Conservation (phyloP, 2,888 invertebrate genomes). For the Troides oblongomaculatus region DNA sequence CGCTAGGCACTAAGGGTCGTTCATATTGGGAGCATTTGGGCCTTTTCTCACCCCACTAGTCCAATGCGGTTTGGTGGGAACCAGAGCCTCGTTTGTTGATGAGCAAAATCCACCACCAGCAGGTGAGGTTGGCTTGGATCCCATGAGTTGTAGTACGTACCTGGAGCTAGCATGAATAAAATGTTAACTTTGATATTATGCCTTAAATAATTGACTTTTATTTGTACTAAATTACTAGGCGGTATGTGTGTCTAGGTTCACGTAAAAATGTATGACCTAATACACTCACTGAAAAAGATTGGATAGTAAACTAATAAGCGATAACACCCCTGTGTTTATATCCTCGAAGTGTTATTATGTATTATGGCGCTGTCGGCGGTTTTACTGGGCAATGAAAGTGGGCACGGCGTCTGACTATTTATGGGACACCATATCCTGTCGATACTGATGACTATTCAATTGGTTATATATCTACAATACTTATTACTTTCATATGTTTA, state of each 20-base stretch:
- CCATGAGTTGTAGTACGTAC: no score
- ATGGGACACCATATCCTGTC: not conserved
- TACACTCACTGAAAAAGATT: not conserved
- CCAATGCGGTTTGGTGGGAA: no score
- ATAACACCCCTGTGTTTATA: conserved; percentile 1
- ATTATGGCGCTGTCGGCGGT: not conserved
- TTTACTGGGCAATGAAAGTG: conserved; percentile 9
- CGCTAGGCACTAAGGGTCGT: no score
- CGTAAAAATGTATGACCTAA: not conserved
- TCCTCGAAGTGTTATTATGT: conserved; percentile 2
- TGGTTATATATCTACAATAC: not conserved
- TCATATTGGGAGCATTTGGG: no score
- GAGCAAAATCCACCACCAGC: no score
- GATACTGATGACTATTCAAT: not conserved
- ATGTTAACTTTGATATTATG: no score
- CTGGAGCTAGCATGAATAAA: no score
- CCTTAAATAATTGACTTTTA: no score
- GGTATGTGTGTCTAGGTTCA: not conserved
- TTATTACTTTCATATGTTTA: not conserved
- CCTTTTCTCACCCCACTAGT: no score
- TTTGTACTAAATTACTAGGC: not conserved
- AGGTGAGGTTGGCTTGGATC: no score
- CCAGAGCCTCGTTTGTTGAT: no score
- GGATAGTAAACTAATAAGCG: not conserved
- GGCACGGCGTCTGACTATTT: conserved; percentile 5